Percentiles rank a stretch among this genome's conserved stretches.
These are phyloP conservation scores for Neoitamus cyanurus DNA, from an alignment of 2,888 invertebrate genomes.

Conservation along the genomic window DNA sequence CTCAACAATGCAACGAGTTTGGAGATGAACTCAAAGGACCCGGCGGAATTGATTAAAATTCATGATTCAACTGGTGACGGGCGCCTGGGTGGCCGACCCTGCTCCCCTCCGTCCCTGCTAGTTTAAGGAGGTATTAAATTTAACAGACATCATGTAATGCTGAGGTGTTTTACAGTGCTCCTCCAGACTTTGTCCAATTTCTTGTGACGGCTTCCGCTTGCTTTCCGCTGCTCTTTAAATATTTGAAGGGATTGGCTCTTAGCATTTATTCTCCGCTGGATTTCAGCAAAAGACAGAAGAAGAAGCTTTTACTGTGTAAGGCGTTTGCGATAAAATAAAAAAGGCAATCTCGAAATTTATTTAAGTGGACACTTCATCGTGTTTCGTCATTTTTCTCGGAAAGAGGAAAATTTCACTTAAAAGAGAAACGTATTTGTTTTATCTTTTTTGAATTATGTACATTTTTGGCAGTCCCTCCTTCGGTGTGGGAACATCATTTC, in stretches of 20 bases:
- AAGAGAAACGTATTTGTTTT: too few species aligned
- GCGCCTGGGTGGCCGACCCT: background rate
- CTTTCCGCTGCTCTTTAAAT: background rate
- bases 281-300: background rate
- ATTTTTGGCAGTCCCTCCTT: too few species aligned
- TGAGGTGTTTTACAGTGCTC: background rate
- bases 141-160: background rate
- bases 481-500: too few species aligned
- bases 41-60: background rate
- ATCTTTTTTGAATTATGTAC: too few species aligned
- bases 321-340: background rate
- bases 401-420: background rate
- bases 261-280: background rate
- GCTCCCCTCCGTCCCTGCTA: background rate
- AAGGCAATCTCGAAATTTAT: background rate
- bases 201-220: background rate
- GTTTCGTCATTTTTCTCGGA: background rate
- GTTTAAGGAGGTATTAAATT: background rate
- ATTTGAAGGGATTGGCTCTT: background rate
- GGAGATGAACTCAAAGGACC: background rate
- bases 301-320: too few species aligned
- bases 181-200: background rate
- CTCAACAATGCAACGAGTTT: background rate
- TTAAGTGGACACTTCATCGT: background rate
- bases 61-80: background rate